Percentiles rank a stretch among this genome's conserved stretches.
Evolutionary conservation across 2,888 invertebrate genomes (phyloP).

Genomic region (Electrophaes corylata): DNA sequence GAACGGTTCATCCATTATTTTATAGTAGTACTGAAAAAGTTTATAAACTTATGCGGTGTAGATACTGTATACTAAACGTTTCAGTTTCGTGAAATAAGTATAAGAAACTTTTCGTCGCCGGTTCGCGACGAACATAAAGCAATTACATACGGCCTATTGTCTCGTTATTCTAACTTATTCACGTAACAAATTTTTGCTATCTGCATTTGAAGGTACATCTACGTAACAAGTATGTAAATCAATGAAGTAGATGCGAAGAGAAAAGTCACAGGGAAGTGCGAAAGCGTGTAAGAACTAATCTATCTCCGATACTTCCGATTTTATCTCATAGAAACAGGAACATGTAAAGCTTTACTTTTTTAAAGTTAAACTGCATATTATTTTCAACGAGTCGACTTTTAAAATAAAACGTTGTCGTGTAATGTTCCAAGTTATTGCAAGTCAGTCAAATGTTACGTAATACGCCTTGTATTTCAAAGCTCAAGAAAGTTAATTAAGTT

Average conservation of each 20-base stretch:
- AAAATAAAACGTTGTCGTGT: neutral
- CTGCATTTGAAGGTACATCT: slow-evolving; percentile 29
- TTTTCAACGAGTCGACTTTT: neutral
- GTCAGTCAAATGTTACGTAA: slow-evolving; percentile 15
- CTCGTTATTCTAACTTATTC: slow-evolving; percentile 10
- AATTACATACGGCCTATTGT: slow-evolving; percentile 19
- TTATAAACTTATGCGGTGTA: neutral
- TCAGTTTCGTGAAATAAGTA: neutral
- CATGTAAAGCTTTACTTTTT: neutral
- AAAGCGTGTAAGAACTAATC: slow-evolving; percentile 29
- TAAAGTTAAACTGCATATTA: neutral
- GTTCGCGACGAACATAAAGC: neutral
- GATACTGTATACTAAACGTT: neutral
- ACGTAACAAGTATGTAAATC: slow-evolving; percentile 49
- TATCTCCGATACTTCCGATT: slow-evolving; percentile 52
- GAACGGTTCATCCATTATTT: no score
- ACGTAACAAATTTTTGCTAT: slow-evolving; percentile 40
- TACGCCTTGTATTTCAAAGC: neutral
- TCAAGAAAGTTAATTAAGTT: slow-evolving; percentile 4
- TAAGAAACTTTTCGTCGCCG: neutral
- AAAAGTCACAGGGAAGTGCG: slow-evolving; percentile 65
- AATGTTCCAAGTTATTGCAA: slow-evolving; percentile 7
- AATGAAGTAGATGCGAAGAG: slow-evolving; percentile 50
- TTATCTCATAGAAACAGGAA: slow-evolving; percentile 31
- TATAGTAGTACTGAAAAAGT: neutral